Evolutionary conservation across 1,140 invertebrate species (phyloP).

Genomic region (Rhyacophila brunnea): DNA sequence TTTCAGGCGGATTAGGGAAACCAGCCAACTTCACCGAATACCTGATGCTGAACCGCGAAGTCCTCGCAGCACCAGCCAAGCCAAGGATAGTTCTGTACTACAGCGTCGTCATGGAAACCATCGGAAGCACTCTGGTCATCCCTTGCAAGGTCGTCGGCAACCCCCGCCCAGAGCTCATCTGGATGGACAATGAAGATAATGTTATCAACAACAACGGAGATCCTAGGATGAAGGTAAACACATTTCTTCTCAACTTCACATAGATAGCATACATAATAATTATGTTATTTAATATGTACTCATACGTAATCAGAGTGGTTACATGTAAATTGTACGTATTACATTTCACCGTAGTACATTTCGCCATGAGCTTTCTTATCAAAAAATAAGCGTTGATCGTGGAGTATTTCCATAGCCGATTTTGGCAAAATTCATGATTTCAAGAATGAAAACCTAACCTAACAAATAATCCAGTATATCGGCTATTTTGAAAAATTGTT

Average conservation of each 20-base stretch:
- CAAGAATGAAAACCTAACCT: too few species aligned
- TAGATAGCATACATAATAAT: not conserved
- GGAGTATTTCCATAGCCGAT: too few species aligned
- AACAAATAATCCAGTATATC: too few species aligned
- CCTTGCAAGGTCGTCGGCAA: slow-evolving; percentile 68
- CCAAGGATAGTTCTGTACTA: slow-evolving; percentile 58
- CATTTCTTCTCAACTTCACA: not conserved
- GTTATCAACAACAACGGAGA: slow-evolving; percentile 49
- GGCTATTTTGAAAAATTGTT: too few species aligned
- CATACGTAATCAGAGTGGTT: too few species aligned
- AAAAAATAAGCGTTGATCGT: slow-evolving; percentile 3
- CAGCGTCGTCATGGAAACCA: slow-evolving; percentile 54
- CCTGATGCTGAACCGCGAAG: slow-evolving; percentile 40
- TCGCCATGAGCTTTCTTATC: too few species aligned
- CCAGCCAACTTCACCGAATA: slow-evolving; percentile 35
- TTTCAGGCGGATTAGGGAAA: not conserved
- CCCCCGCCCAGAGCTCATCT: slow-evolving; percentile 63
- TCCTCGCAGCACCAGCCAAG: slow-evolving; percentile 47
- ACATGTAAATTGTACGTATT: too few species aligned
- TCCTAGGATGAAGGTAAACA: slow-evolving; percentile 50
- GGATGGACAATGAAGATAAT: slow-evolving; percentile 62
- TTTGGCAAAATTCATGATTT: too few species aligned
- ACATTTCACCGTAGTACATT: too few species aligned
- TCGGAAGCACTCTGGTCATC: slow-evolving; percentile 64
- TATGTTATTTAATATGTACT: not conserved